phyloP scores from a whole-genome alignment of 2,797 vertebrate species.

The Myotis myotis region DNA sequence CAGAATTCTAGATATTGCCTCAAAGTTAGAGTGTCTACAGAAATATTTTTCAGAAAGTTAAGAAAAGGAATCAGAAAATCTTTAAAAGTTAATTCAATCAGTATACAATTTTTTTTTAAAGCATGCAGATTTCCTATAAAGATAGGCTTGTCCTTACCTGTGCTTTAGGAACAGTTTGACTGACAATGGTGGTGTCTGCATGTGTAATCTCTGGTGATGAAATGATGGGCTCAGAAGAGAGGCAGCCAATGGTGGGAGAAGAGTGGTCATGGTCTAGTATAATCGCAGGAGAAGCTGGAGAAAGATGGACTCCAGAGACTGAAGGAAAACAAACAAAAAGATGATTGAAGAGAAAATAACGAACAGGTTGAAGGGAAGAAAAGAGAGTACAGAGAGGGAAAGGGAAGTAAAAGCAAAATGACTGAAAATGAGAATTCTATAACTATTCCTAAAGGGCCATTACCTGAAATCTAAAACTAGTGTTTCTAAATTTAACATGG shows the following conservation, averaged over 20 bases:
- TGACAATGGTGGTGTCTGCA: conserved; percentile 9
- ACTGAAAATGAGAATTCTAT: not conserved
- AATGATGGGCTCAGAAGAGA: conserved; percentile 71
- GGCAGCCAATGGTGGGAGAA: conserved; percentile 58
- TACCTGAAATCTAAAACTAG: conserved; percentile 34
- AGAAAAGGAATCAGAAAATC: not conserved
- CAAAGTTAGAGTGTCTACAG: not conserved
- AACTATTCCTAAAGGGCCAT: not conserved
- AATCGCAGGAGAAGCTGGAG: conserved; percentile 74
- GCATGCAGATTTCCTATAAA: not conserved
- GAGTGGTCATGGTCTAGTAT: conserved; percentile 72
- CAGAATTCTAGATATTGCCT: not conserved
- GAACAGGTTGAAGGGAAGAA: not conserved
- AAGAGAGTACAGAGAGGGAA: not conserved
- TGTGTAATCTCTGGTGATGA: conserved; percentile 66
- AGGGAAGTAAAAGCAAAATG: not conserved
- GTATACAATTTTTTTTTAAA: not conserved
- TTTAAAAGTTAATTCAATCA: not conserved
- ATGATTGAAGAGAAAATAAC: not conserved
- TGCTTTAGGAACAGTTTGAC: conserved; percentile 61
- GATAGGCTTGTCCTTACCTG: conserved; percentile 70
- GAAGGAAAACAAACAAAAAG: not conserved
- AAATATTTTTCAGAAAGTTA: not conserved
- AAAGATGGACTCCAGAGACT: conserved; percentile 80
- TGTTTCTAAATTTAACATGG: not conserved